These are phyloP conservation scores for Semnornis frantzii DNA, from an alignment of 2,113 vertebrate genomes.

Conservation along the genomic window DNA sequence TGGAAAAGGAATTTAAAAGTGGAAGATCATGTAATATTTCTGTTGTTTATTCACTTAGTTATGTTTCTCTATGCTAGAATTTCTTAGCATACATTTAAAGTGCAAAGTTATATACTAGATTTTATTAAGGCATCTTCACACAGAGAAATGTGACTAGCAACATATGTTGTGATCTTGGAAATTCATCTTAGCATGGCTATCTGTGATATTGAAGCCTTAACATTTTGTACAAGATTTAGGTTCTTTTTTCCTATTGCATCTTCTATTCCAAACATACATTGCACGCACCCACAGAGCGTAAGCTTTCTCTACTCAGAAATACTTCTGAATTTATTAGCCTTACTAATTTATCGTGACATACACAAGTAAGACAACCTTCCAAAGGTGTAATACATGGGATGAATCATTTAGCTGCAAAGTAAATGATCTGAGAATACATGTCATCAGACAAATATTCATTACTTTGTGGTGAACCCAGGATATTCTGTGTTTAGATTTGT, in stretches of 20 bases:
- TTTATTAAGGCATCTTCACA: background rate
- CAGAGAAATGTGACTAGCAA: background rate
- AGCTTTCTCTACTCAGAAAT: background rate
- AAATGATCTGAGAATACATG: slow-evolving; percentile 20
- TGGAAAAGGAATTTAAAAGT: background rate
- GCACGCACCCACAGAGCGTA: background rate
- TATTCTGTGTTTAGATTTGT: background rate
- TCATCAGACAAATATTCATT: background rate
- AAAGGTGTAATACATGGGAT: background rate
- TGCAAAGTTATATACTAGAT: background rate
- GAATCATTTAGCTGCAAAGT: slow-evolving; percentile 41
- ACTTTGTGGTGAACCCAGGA: background rate
- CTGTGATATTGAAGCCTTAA: background rate
- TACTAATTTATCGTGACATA: background rate
- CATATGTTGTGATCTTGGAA: background rate
- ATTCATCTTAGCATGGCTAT: background rate
- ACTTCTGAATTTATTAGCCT: background rate
- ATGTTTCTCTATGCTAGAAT: fast-evolving
- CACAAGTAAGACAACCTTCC: background rate
- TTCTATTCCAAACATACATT: background rate
- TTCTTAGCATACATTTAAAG: background rate
- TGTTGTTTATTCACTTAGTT: background rate
- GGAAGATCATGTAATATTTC: background rate
- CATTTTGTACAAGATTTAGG: background rate
- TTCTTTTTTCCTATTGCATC: background rate